Base-by-base conservation (phyloP, 2,797 vertebrate species). In the Sus cebifrons region DNA sequence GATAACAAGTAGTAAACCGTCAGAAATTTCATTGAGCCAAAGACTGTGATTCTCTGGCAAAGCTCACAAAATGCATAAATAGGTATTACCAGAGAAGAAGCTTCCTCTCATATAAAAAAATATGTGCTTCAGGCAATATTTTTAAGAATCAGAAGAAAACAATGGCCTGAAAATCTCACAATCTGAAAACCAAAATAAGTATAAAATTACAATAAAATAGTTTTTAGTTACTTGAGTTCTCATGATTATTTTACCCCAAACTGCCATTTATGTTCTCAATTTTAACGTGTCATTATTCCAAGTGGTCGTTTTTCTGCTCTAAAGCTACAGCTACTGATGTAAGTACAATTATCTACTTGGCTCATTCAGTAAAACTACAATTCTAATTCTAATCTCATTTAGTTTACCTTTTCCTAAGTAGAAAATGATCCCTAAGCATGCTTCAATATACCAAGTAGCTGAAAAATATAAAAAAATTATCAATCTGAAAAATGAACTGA, bases 131-230 rank as follows among this genome's bases (percentile, higher is more conserved):
- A 67, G 13, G 32, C 4, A 93, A 75, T n/a, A 74, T 25, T 79
- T 74, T 86, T 54, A 79, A 77, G 93, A 75, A 13, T 71, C 15
- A 71, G 64, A 67, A 93, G 54, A 79, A 78, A 90, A 67, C 0
- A 75, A 77, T 16, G 27, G 25, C 54, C 71, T 87, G n/a, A 83
- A 83, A 90, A 60, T 74, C 27, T 67, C 64, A 73, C 56, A 56
- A 71, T 52, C 23, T 91, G 21, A 94, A 95, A 95, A 92, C 7
- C 68, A 96, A 90, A 81, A 82, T 54, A 71, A n/a, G 85, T 16
- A 25, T 4, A 74, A 89, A 91, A 75, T 71, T 62, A 52, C 52
- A 74, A 70, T 44, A 79, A 68, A 85, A 65, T 1, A 2, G 17
- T 20, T 91, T 86, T 74, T 3, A 81, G 68, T 82, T 88, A 71